A percentile compares a stretch with the other conserved stretches of the same genome.
These are phyloP conservation scores for Cephus cinctus DNA, from an alignment of 1,140 invertebrate genomes.

Conservation along the genomic window DNA sequence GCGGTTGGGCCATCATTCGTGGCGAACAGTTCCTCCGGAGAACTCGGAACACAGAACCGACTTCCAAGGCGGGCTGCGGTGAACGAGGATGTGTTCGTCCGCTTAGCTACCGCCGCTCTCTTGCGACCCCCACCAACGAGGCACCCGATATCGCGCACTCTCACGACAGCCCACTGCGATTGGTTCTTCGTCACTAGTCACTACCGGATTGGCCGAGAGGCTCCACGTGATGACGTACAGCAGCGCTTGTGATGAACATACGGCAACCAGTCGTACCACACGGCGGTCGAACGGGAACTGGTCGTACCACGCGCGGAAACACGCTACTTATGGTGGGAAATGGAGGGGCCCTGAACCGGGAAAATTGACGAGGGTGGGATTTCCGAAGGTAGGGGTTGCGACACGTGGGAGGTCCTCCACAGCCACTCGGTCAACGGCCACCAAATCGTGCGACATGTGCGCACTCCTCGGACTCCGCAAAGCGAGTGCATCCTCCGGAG, in stretches of 20 bases:
- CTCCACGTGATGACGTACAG: background rate
- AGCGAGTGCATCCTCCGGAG: constrained; percentile 4
- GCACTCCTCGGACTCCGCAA: background rate
- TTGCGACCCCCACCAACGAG: constrained; percentile 32
- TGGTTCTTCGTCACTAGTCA: background rate
- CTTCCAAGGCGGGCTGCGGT: constrained; percentile 38
- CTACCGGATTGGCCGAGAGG: background rate
- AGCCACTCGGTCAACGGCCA: constrained; percentile 14
- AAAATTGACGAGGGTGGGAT: background rate
- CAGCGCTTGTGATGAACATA: background rate
- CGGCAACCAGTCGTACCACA: constrained; percentile 1
- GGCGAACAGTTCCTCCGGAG: background rate
- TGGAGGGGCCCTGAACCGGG: background rate
- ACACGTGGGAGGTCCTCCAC: constrained; percentile 13
- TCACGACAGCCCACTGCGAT: too few relatives aligned
- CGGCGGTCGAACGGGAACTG: constrained; percentile 37
- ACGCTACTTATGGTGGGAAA: constrained; percentile 38
- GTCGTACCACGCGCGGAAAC: constrained; percentile 32
- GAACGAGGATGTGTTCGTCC: constrained; percentile 44
- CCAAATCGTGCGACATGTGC: constrained; percentile 6
- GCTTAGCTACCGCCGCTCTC: constrained; percentile 44
- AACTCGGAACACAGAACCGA: constrained; percentile 31
- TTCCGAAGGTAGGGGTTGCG: constrained; percentile 1
- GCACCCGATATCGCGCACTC: constrained; percentile 20
- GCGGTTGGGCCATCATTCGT: too few relatives aligned